Base-by-base conservation (phyloP, 2,797 vertebrate genomes). In the Varecia variegata region DNA sequence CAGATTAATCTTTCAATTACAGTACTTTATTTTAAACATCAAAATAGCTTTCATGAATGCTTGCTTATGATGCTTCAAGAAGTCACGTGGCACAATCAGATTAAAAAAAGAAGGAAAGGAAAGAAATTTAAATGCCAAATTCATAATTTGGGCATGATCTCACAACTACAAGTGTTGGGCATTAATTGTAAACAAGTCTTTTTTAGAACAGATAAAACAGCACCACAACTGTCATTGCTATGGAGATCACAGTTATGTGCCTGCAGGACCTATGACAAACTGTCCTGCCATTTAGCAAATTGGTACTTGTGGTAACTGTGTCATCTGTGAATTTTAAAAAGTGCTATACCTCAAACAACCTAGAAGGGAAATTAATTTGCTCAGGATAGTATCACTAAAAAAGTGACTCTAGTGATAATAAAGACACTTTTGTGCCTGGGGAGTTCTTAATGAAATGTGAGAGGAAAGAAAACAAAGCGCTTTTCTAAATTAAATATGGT, bases 21-120 rank as follows among this genome's bases (percentile, higher is more conserved):
- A 56, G 21, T 54, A 77, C 47, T 90, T 83, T 50, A 73, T 76
- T 97, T 90, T 87, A 56, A 77, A 88, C 68, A 88, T 82, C n/a
- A 62, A 68, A 90, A 92, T 90, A 79, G 47, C 79, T 58, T 86
- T 77, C 20, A 18, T 65, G 65, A 85, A 70, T 91, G 70, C 58
- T 95, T 77, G 65, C 21, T 81, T 68, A 43, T 32, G 54, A 67
- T 84, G 43, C 54, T 92, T 89, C 52, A 95, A 83, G 65, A 94
- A 97, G 50, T 89, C 38, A 54, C 7, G 71, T 52, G 79, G 27
- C 21, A 79, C 65, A 94, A 79, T 94, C 23, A 87, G 38, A 74
- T 65, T 20, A 23, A 10, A 23, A 52, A 68, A 73, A 35, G 43
- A 67, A 79, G 32, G 38, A 38, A 67, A 79, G 27, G 38, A 38